Evolutionary conservation across 1,140 invertebrate species (phyloP).

Genomic region (Heterodera carotae): DNA sequence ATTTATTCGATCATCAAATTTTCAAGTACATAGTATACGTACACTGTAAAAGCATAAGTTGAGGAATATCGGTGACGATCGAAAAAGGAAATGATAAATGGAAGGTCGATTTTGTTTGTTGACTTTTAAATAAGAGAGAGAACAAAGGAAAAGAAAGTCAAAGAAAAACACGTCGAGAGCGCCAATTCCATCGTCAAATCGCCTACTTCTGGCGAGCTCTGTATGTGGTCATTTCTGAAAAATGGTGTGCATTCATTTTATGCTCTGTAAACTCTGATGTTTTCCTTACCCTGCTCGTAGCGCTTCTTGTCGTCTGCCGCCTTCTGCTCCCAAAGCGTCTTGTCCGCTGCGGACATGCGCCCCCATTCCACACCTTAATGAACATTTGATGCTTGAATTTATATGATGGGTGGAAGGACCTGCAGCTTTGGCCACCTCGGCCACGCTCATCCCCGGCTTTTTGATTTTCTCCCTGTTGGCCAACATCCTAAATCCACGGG

Average conservation of each 20-base stretch:
- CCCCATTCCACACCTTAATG: conserved; percentile 20
- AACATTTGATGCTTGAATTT: not conserved
- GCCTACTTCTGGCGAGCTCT: not conserved
- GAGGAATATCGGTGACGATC: not conserved
- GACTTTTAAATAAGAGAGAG: not conserved
- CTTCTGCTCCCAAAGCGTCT: conserved; percentile 29
- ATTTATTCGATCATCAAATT: not conserved
- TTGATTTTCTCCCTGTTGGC: conserved; percentile 27
- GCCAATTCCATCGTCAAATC: not conserved
- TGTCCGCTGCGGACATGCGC: conserved; percentile 10
- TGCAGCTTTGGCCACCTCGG: conserved; percentile 31
- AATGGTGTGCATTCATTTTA: not conserved
- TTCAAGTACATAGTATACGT: not conserved
- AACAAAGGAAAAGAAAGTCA: not conserved
- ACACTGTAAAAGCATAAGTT: not conserved
- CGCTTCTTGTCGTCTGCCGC: conserved; percentile 28
- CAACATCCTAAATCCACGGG: conserved; percentile 6
- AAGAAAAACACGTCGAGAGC: not conserved
- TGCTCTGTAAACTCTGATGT: not conserved
- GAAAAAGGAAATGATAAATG: not conserved
- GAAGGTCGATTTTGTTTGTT: conserved; percentile 5
- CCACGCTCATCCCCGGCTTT: conserved; percentile 30
- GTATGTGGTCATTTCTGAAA: not conserved
- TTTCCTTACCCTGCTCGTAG: conserved; percentile 15
- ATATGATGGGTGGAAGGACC: conserved; percentile 19